Conservation (phyloP, 2,113 vertebrate genomes). For the Periophthalmodon schlosseri region DNA sequence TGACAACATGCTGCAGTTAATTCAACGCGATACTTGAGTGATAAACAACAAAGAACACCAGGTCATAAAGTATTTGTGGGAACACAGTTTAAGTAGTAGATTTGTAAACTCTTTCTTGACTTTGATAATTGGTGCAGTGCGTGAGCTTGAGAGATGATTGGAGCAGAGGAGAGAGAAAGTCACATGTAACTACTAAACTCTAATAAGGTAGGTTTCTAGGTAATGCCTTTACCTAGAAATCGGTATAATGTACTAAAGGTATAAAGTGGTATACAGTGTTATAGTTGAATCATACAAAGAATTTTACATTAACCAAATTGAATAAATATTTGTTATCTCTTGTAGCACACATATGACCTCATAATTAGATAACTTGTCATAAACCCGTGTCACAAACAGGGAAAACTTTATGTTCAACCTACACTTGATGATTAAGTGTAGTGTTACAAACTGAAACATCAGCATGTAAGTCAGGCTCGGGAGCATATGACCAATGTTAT, state of each 20-base stretch:
- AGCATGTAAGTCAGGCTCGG: conserved; percentile 3
- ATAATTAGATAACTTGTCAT: background rate
- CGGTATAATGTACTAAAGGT: too few species aligned
- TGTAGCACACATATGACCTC: background rate
- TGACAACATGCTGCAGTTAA: background rate
- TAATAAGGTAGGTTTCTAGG: too few species aligned
- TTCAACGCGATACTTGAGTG: background rate
- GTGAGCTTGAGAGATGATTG: background rate
- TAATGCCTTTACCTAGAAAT: too few species aligned
- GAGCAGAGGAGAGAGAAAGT: too few species aligned
- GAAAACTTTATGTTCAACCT: conserved; percentile 34
- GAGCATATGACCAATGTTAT: conserved; percentile 10
- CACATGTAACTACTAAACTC: conserved; percentile 33
- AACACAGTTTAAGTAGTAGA: conserved; percentile 5
- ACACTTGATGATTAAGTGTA: conserved; percentile 16
- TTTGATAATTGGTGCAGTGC: background rate
- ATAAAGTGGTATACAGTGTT: too few species aligned
- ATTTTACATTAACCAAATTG: too few species aligned
- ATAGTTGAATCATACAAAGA: too few species aligned
- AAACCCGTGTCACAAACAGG: background rate
- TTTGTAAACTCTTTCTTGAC: background rate
- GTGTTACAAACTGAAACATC: conserved; percentile 15
- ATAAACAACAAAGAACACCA: background rate
- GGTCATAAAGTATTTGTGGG: background rate
- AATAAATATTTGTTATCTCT: background rate